Base-by-base conservation (phyloP, 2,113 vertebrate species). In the Gnathonemus longibarbis region DNA sequence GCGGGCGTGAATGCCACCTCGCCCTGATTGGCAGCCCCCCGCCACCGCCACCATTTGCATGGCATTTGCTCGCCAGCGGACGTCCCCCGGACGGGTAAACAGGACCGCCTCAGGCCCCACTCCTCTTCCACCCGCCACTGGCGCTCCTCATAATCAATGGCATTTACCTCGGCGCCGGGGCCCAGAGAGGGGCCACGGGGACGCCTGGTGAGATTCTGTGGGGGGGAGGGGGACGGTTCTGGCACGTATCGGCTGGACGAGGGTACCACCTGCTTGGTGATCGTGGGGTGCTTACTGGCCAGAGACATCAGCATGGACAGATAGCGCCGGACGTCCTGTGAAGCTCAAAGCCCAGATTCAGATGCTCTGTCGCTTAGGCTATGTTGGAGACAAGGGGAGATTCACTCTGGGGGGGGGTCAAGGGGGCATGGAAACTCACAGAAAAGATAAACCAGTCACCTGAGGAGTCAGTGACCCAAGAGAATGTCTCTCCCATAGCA, bases 91-190 rank as follows among this genome's bases (percentile, higher is more conserved):
- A 95, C 97, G 97, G 97, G 97, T 98, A 98, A 99, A 99, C 97
- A 99, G 97, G 96, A 97, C 97, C 97, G 96, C 95, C 96, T 96
- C 95, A 93, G 94, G 95, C 94, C 95, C n/a, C 91, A 93, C 95
- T 96, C 96, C 53, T 66, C 56, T 39, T 24, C 92, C 90, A 93
- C 97, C 97, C 97, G 97, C 96, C 95, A 96, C 95, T 95, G 97
- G 97, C 96, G 97, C 96, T 97, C 97, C 96, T 98, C 97, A 98
- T 98, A 98, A 98, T 98, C 97, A 97, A 97, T 98, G 97, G 97
- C 98, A 99, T 99, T 99, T 98, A 97, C 77, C 89, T 50, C 89
- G 9, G 39, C 13, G 52, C 52, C 96, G 93, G 39, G 56, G 35
- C 74, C 53, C 87, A 2, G 95, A 96, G 95, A 95, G 90, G 27